phyloP scores from a whole-genome alignment of 2,888 invertebrate species.

The Gerris lacustris region DNA sequence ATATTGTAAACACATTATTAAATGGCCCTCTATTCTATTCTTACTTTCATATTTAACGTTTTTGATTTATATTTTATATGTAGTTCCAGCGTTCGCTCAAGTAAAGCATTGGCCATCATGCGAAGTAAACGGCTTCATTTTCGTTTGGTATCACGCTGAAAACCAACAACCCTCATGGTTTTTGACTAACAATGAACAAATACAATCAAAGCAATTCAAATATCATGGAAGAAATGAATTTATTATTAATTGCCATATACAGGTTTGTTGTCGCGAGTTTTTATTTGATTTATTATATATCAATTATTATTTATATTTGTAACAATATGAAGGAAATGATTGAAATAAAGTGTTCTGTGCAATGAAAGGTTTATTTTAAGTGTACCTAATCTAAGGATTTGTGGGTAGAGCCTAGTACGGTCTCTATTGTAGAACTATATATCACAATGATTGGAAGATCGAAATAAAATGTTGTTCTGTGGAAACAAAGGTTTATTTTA shows the following conservation, averaged over 20 bases:
- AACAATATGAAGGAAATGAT: too few species aligned
- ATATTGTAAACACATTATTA: too few species aligned
- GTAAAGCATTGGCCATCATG: constrained; percentile 54
- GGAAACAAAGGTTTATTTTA: background rate
- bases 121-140: constrained; percentile 62
- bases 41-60: too few species aligned
- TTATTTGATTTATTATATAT: background rate
- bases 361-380: too few species aligned
- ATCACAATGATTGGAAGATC: background rate
- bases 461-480: background rate
- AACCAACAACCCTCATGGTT: constrained; percentile 55
- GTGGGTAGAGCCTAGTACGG: too few species aligned
- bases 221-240: constrained; percentile 70
- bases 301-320: too few species aligned
- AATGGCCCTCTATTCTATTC: too few species aligned
- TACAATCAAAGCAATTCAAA: constrained; percentile 45
- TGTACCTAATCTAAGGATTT: too few species aligned
- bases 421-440: too few species aligned
- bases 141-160: constrained; percentile 74
- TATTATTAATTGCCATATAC: constrained; percentile 60
- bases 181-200: constrained; percentile 45
- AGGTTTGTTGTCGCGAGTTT: constrained; percentile 40
- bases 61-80: constrained; percentile 16
- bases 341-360: too few species aligned
- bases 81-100: constrained; percentile 57